A percentile compares a stretch with the other conserved stretches of the same genome.
phyloP scores from a whole-genome alignment of 2,888 invertebrate species.

The Machimus atricapillus region DNA sequence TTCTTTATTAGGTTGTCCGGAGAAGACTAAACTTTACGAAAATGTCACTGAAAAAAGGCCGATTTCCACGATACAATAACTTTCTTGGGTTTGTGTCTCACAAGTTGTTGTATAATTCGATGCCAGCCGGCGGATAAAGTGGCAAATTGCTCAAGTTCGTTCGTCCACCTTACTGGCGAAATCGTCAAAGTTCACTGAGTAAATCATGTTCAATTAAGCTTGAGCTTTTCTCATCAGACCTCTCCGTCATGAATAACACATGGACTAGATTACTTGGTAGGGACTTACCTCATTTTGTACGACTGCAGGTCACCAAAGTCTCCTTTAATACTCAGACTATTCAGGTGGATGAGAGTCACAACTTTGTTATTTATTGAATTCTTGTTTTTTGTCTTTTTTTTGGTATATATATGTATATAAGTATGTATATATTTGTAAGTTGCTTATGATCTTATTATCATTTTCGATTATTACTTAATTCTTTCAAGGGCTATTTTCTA shows the following conservation, averaged over 20 bases:
- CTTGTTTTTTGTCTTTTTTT: neutral
- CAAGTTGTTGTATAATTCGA: neutral
- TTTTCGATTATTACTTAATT: neutral
- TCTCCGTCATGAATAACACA: neutral
- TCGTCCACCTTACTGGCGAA: neutral
- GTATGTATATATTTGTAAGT: neutral
- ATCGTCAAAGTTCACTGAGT: neutral
- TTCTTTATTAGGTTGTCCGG: conserved; percentile 4
- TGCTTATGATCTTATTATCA: neutral
- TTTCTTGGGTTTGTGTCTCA: neutral
- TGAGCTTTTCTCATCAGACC: neutral
- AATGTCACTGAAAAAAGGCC: neutral
- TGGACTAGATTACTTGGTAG: neutral
- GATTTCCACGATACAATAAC: neutral
- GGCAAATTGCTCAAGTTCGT: neutral
- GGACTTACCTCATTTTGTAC: neutral
- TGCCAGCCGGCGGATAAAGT: neutral
- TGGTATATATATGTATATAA: too few relatives aligned
- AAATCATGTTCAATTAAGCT: neutral
- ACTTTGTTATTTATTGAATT: neutral
- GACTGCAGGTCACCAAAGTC: neutral
- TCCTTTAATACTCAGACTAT: neutral
- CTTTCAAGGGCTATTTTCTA: neutral
- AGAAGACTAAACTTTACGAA: neutral
- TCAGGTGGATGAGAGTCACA: neutral